A percentile compares a stretch with the other conserved stretches of the same genome.
Evolutionary conservation across 2,888 invertebrate genomes (phyloP).

Genomic region (Volucella zonaria): DNA sequence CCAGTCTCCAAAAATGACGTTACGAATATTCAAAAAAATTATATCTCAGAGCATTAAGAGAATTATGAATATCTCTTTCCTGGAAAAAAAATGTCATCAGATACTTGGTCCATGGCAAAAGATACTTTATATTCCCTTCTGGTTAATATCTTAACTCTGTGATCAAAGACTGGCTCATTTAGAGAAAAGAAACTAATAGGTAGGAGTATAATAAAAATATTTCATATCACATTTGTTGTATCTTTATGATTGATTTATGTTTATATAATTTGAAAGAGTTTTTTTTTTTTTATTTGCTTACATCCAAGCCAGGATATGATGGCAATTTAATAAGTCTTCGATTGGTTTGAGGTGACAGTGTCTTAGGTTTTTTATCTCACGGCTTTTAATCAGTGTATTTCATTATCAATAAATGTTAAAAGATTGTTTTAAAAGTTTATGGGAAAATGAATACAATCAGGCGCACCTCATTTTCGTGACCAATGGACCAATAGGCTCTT

Average conservation of each 20-base stretch:
- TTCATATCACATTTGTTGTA: conserved; percentile 58
- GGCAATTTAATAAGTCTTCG: conserved; percentile 19
- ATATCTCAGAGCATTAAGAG: conserved; percentile 32
- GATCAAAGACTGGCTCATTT: conserved; percentile 19
- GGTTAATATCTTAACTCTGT: conserved; percentile 34
- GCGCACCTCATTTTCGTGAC: too few relatives aligned
- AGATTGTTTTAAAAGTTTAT: background rate
- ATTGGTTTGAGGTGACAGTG: conserved; percentile 1
- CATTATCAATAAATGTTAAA: background rate
- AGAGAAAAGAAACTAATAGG: too few relatives aligned
- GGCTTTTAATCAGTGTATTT: too few relatives aligned
- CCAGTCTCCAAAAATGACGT: too few relatives aligned
- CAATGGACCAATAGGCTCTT: too few relatives aligned
- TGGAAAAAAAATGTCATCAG: conserved; percentile 53
- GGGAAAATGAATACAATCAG: conserved; percentile 1
- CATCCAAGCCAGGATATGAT: background rate
- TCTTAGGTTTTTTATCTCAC: background rate
- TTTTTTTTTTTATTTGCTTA: conserved; percentile 42
- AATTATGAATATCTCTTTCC: conserved; percentile 57
- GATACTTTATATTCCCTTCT: background rate
- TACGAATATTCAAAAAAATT: too few relatives aligned
- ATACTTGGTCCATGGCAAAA: conserved; percentile 54
- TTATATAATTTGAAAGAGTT: conserved; percentile 60
- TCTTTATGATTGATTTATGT: conserved; percentile 66
- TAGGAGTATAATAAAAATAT: conserved; percentile 50